phyloP scores from a whole-genome alignment of 1,140 invertebrate species.

The Muscidifurax raptorellus region DNA sequence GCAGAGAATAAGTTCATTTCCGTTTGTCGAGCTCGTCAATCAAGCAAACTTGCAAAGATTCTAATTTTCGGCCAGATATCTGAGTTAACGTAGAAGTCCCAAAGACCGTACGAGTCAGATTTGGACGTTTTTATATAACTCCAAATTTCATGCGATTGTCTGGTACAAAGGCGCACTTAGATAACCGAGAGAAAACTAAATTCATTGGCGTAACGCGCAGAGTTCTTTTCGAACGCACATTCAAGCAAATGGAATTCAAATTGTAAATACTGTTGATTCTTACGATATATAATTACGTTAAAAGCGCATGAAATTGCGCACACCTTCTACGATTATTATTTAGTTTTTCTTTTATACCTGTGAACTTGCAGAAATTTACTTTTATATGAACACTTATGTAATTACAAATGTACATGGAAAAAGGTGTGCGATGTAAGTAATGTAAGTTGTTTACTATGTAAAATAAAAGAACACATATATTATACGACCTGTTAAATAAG shows the following conservation, averaged over 20 bases:
- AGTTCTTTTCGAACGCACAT: constrained; percentile 20
- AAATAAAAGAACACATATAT: constrained; percentile 38
- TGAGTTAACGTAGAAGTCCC: neutral
- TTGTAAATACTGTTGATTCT: constrained; percentile 57
- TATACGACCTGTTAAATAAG: constrained; percentile 53
- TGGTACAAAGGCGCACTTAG: neutral
- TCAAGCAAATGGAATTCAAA: constrained; percentile 27
- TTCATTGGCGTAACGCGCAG: neutral
- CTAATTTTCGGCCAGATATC: neutral
- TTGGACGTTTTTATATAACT: constrained; percentile 3
- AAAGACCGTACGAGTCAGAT: neutral
- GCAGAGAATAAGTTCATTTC: neutral
- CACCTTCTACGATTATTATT: constrained; percentile 3
- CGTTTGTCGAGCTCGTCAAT: neutral
- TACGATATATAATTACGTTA: constrained; percentile 25
- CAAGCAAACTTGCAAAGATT: neutral
- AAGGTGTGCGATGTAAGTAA: constrained; percentile 20
- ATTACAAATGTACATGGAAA: constrained; percentile 12
- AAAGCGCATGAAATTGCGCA: constrained; percentile 1
- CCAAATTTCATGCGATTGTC: neutral
- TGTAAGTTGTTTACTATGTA: constrained; percentile 37
- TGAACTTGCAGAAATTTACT: constrained; percentile 26
- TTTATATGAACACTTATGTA: constrained; percentile 20
- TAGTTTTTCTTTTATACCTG: constrained; percentile 29
- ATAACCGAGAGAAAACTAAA: neutral